Base-by-base conservation (phyloP, 2,113 vertebrate species). In the Columbina picui region DNA sequence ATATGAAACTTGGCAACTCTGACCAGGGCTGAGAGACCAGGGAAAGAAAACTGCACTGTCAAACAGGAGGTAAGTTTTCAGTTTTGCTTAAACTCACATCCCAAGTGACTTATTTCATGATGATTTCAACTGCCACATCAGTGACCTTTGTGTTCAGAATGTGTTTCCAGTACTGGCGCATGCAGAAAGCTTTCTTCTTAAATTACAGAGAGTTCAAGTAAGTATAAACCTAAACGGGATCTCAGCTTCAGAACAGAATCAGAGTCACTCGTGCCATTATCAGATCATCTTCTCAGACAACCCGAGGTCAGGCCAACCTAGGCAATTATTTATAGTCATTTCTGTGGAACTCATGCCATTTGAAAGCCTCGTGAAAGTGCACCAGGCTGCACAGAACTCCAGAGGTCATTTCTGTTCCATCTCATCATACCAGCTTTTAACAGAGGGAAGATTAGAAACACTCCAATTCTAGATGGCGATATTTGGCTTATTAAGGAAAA, bases 251-350 rank as follows among this genome's bases (percentile, higher is more conserved):
- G 94, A 94, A 91, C 81, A 91, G 93, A 94, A 95, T 76, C 94
- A 94, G 86, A 95, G 94, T 76, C 87, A 87, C 91, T 94, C 0
- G 3, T 87, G 81, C 93, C 95, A 96, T 96, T 97, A 96, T 97
- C 96, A 95, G 94, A 95, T 95, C 95, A 95, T 97, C 95, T 89
- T 82, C 95, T 95, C 87, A 91, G 87, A 93, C 94, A 95, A 84
- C 61, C 81, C 67, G 3, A 97, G 96, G 96, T 97, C 96, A 96
- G 93, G 94, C 95, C 96, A 97, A 97, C 96, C 96, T 85, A 94
- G 89, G 91, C 94, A 96, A 94, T 96, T 95, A 94, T 96, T 96
- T 97, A 88, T 85, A 96, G 96, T 90, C 69, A 82, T 92, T 89
- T 90, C 60, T 93, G 80, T 97, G 96, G 94, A 96, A 95, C 92